Evolutionary conservation across 2,888 invertebrate species (phyloP), one percentile per base, ranked within the genome.

Genomic region (Kryphioiulus occultus): DNA sequence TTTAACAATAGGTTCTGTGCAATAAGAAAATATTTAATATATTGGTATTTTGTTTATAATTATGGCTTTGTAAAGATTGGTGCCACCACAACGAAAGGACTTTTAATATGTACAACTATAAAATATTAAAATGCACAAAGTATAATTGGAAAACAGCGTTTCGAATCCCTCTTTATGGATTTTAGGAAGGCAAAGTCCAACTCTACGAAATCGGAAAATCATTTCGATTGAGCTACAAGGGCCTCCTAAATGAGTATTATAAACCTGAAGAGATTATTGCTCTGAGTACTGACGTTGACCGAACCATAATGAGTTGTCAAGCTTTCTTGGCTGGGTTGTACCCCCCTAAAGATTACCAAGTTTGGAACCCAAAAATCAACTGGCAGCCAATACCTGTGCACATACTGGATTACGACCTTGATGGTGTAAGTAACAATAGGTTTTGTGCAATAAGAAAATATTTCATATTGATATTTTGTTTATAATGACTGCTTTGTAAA

Each of bases 301-400:
- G 82, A 82, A 82, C 82, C 12, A n/a, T 82, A n/a, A 82, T 82
- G 82, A 82, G 82, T 82, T 19, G n/a, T 32, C 82, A 82, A 82
- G 32, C 30, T 12, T 82, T 82, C 82, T n/a, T 82, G 0, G 82
- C 82, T 30, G 82, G 82, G 12, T 82, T 82, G 22, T 82, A 82
- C 2, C 82, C 82, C 7, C 82, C 82, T 30, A 82, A 26, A n/a
- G 30, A 32, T 15, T 12, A 5, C 22, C 82, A 82, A 82, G 12
- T 82, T 82, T 82, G 82, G 82, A 82, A 82, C 32, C 12, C n/a
- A 19, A n/a, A 17, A 3, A 30, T 82, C 26, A 12, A 12, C 26
- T 82, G 82, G 82, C 82, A 82, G 22, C 82, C 82, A n/a, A 82
- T 82, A n/a, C 82, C 82, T 82, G 82, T 82, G 26, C 32, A 82